Conservation (phyloP, 2,888 invertebrate genomes). For the Spilarctia lutea region DNA sequence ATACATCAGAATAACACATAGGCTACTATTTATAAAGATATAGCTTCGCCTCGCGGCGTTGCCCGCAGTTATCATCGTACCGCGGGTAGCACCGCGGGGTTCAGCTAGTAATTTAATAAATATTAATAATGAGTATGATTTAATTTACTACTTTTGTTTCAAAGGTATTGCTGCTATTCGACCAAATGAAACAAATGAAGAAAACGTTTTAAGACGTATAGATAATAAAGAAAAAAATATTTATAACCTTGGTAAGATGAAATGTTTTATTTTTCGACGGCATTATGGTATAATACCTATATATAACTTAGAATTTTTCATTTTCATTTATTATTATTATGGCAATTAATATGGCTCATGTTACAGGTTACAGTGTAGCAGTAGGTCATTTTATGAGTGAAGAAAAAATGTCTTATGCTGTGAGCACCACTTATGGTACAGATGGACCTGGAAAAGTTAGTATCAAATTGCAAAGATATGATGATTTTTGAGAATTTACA, state of each 20-base stretch:
- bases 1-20: too few relatives aligned
- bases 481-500: neutral
- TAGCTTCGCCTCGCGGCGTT: too few relatives aligned
- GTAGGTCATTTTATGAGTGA: conserved; percentile 14
- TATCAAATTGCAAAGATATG: neutral
- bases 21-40: too few relatives aligned
- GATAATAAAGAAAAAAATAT: neutral
- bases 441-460: conserved; percentile 16
- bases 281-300: neutral
- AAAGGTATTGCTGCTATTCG: conserved; percentile 2
- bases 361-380: conserved; percentile 22
- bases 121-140: too few relatives aligned
- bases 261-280: neutral
- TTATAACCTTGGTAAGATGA: conserved; percentile 9
- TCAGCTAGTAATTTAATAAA: too few relatives aligned
- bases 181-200: too few relatives aligned
- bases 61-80: too few relatives aligned
- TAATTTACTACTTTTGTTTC: neutral
- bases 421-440: conserved; percentile 18
- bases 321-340: neutral
- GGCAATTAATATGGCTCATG: neutral
- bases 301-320: neutral
- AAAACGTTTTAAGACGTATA: neutral
- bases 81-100: too few relatives aligned
- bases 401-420: conserved; percentile 8